These are phyloP conservation scores for Aix galericulata DNA, from an alignment of 2,113 vertebrate species.

Conservation along the genomic window DNA sequence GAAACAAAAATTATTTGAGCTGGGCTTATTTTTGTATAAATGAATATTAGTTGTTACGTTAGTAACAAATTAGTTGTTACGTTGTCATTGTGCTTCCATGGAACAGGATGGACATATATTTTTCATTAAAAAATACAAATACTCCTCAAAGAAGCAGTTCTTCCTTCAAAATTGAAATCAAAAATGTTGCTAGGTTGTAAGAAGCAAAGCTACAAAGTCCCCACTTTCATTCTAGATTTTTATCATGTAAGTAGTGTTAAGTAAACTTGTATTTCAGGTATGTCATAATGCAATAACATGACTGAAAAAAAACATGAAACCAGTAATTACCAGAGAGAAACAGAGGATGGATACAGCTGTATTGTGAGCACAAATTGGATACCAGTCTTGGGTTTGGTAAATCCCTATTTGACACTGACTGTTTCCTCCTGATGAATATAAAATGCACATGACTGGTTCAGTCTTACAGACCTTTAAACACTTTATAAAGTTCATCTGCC, in stretches of 20 bases:
- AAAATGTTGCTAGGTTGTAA: neutral
- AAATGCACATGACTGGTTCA: neutral
- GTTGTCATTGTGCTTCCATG: neutral
- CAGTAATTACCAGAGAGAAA: neutral
- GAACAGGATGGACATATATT: neutral
- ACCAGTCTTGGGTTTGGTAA: neutral
- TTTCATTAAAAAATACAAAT: neutral
- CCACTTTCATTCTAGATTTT: neutral
- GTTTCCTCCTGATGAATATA: neutral
- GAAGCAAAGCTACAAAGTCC: neutral
- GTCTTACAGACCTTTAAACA: neutral
- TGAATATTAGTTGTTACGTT: neutral
- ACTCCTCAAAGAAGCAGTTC: neutral
- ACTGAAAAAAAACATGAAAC: neutral
- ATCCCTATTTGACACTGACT: neutral
- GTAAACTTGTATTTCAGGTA: neutral
- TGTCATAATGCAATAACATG: neutral
- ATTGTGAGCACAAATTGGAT: neutral
- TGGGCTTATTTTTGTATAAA: slow-evolving; percentile 13
- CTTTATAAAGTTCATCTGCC: neutral
- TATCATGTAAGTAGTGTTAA: neutral
- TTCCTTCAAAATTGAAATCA: neutral
- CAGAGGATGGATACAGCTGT: neutral
- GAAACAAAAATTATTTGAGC: slow-evolving; percentile 30
- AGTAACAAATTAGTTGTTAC: neutral